phyloP scores from a whole-genome alignment of 2,888 invertebrate genomes.

The Megaustenia siamemsis region DNA sequence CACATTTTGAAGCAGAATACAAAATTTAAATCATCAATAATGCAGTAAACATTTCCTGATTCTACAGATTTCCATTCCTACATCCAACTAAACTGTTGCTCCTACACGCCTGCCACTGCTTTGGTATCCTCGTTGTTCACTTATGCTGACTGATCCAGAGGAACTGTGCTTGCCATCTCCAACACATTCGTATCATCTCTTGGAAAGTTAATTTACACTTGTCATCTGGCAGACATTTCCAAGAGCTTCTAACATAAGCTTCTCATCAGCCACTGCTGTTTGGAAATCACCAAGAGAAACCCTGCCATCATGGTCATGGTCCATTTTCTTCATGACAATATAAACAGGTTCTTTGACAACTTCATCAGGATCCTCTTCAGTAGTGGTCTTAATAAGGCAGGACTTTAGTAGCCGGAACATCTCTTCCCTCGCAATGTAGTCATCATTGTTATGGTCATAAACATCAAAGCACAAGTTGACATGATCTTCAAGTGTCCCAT shows the following conservation, averaged over 20 bases:
- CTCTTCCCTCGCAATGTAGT: slow-evolving; percentile 89
- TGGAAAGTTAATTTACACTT: slow-evolving; percentile 50
- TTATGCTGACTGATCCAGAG: slow-evolving; percentile 25
- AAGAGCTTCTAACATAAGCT: slow-evolving; percentile 89
- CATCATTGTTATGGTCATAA: slow-evolving; percentile 90
- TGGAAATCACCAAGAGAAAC: slow-evolving; percentile 88
- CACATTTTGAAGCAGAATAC: too few species aligned
- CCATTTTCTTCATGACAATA: slow-evolving; percentile 87
- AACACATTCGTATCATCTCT: slow-evolving; percentile 49
- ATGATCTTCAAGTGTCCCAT: slow-evolving; percentile 86
- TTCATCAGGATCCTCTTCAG: slow-evolving; percentile 91
- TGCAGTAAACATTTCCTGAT: too few species aligned
- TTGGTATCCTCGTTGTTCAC: slow-evolving; percentile 18
- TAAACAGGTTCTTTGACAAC: slow-evolving; percentile 89
- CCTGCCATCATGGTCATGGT: slow-evolving; percentile 88
- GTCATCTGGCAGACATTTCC: slow-evolving; percentile 88
- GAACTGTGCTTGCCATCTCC: slow-evolving; percentile 35
- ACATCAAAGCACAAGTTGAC: slow-evolving; percentile 84
- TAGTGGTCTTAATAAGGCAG: slow-evolving; percentile 70
- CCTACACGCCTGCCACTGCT: slow-evolving; percentile 17
- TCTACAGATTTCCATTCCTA: background rate
- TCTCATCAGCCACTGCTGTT: slow-evolving; percentile 86
- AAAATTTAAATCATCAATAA: too few species aligned
- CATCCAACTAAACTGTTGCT: background rate
- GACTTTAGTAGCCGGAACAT: slow-evolving; percentile 88